These are phyloP conservation scores for Oligia fasciuncula DNA, from an alignment of 2,888 invertebrate genomes.

Conservation along the genomic window DNA sequence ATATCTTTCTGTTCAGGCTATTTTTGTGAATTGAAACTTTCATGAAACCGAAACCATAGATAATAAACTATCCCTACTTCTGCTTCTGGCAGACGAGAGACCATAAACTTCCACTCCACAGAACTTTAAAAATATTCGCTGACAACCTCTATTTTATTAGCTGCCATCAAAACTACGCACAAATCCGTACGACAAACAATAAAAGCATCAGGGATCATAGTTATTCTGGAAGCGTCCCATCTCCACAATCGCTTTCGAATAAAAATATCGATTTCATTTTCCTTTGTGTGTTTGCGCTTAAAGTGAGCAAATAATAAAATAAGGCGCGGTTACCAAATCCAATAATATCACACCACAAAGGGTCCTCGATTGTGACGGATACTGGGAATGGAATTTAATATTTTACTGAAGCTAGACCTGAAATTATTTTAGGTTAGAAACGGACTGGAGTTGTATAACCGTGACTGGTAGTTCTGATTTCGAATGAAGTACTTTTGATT, in stretches of 20 bases:
- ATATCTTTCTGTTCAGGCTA: background rate
- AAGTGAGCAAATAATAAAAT: constrained; percentile 75
- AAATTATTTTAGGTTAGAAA: constrained; percentile 54
- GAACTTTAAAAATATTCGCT: constrained; percentile 55
- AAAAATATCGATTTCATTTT: constrained; percentile 78
- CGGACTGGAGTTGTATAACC: constrained; percentile 9
- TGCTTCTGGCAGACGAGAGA: constrained; percentile 7
- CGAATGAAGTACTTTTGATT: constrained; percentile 11
- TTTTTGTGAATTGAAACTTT: constrained; percentile 7
- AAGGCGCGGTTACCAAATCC: constrained; percentile 75
- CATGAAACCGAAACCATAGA: constrained; percentile 5
- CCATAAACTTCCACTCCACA: constrained; percentile 42
- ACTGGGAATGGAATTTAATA: constrained; percentile 77
- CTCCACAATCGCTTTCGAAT: constrained; percentile 68
- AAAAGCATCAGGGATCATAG: constrained; percentile 66
- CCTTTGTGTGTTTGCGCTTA: constrained; percentile 74
- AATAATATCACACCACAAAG: constrained; percentile 77
- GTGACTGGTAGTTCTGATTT: constrained; percentile 19
- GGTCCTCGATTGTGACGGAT: constrained; percentile 74
- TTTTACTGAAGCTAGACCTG: constrained; percentile 68
- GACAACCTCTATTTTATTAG: constrained; percentile 45
- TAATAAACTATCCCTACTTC: background rate
- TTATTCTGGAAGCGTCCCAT: constrained; percentile 72
- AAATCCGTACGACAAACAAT: constrained; percentile 45
- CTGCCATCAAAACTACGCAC: constrained; percentile 37